These are phyloP conservation scores for Nebria ingens DNA, from an alignment of 1,140 invertebrate species.

Conservation along the genomic window DNA sequence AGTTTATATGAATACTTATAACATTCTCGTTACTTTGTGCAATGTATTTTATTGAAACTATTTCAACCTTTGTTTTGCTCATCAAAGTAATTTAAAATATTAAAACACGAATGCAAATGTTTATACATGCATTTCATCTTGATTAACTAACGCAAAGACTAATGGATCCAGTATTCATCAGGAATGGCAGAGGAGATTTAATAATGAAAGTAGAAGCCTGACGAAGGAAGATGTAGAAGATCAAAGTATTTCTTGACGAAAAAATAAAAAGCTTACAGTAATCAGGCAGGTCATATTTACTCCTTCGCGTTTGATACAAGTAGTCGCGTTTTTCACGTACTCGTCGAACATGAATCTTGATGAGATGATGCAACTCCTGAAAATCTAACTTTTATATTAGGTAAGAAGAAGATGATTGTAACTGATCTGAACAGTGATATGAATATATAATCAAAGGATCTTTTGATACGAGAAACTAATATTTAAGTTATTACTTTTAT, in stretches of 20 bases:
- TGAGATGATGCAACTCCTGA: neutral
- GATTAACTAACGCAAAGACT: neutral
- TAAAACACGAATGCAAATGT: no score
- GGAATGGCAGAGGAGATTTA: neutral
- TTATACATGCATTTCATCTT: neutral
- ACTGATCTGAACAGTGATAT: neutral
- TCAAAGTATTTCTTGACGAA: neutral
- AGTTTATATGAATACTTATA: no score
- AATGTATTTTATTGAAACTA: no score
- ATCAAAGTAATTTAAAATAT: no score
- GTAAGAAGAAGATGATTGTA: neutral
- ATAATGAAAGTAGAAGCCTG: neutral
- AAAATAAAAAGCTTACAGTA: neutral
- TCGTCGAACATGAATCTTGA: neutral
- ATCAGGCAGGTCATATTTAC: neutral
- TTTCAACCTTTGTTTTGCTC: no score
- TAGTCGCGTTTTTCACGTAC: neutral
- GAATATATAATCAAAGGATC: neutral
- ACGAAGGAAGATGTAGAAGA: neutral
- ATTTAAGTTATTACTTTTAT: no score
- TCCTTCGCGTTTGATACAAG: neutral
- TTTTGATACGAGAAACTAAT: no score
- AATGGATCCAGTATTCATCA: neutral
- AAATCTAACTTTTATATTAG: neutral
- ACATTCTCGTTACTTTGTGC: no score